A percentile compares a stretch with the other conserved stretches of the same genome.
Conservation (phyloP, 2,797 vertebrate species). For the Hippocampus kuda region DNA sequence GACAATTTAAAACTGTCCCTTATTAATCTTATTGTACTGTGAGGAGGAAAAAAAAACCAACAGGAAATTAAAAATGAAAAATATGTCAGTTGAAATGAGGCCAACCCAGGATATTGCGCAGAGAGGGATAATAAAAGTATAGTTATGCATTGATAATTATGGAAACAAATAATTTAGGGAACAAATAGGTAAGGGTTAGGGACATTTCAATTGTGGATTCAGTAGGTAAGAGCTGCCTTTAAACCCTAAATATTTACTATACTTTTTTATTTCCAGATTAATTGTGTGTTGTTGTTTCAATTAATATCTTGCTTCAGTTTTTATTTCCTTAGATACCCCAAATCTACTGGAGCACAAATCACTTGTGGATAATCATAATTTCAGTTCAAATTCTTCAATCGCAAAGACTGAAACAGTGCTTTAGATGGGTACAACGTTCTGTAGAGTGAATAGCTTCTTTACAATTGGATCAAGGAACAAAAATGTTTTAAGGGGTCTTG, state of each 20-base stretch:
- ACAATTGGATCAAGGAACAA: background rate
- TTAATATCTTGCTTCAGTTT: no score
- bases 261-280: conserved; percentile 4
- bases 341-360: background rate
- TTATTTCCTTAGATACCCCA: no score
- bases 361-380: background rate
- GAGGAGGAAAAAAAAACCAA: conserved; percentile 12
- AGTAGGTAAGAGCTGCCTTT: no score
- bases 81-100: conserved; percentile 30
- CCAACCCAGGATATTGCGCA: conserved; percentile 17
- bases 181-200: conserved; percentile 6
- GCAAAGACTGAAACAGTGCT: background rate
- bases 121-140: conserved; percentile 14
- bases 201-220: no score
- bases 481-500: background rate
- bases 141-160: conserved; percentile 26
- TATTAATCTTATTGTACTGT: conserved; percentile 31
- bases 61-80: conserved; percentile 24
- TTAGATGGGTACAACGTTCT: background rate
- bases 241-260: no score
- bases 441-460: background rate
- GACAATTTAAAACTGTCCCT: conserved; percentile 26
- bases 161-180: background rate
- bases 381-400: background rate
- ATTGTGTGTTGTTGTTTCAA: no score